Evolutionary conservation across 2,113 vertebrate species (phyloP), one percentile per base, ranked within the genome.

Genomic region (Marmota flaviventris): DNA sequence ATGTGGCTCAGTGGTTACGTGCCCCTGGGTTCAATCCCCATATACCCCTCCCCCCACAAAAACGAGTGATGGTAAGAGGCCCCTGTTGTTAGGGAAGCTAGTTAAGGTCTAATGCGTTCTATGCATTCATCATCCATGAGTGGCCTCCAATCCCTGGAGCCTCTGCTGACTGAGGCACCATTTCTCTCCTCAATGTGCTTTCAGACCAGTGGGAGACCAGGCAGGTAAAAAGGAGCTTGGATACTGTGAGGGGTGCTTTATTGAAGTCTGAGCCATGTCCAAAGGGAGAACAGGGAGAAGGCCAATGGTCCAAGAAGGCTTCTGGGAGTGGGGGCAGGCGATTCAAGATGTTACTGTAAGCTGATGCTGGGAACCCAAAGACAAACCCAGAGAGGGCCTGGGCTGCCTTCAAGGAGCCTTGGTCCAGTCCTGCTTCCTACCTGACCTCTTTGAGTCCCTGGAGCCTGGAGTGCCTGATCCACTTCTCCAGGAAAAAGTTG

Each of bases 271-370:
- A 56, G 27, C n/a, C 13, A 12, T 9, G 61, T 81, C 32, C 25
- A 2, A 2, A 22, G 6, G 2, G 0, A n/a, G 20, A 5, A 32
- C 1, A n/a, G 20, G 45, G 12, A 27, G 70, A 27, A 42, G 42
- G 17, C 9, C 37, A 82, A 65, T 10, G 61, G 70, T 75, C 42
- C 32, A 27, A 37, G 75, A 51, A 86, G 75, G 8, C 69, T 85
- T 73, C 29, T 53, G 14, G 70, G 37, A 42, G 56, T 42, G 67
- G 9, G 42, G 53, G 27, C 22, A 22, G 77, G 20, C 32, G n/a
- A 13, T 8, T 17, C 37, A 56, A 70, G 81, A 39, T 9, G 13
- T 37, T 29, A 85, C 45, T 53, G 69, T 34, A 24, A 87, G 45
- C 18, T 0, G 0, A 48, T 73, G 4, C 1, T 39, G 48, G 77